These are phyloP conservation scores for Leptopilina myrica DNA, from an alignment of 2,888 invertebrate genomes.

Conservation along the genomic window DNA sequence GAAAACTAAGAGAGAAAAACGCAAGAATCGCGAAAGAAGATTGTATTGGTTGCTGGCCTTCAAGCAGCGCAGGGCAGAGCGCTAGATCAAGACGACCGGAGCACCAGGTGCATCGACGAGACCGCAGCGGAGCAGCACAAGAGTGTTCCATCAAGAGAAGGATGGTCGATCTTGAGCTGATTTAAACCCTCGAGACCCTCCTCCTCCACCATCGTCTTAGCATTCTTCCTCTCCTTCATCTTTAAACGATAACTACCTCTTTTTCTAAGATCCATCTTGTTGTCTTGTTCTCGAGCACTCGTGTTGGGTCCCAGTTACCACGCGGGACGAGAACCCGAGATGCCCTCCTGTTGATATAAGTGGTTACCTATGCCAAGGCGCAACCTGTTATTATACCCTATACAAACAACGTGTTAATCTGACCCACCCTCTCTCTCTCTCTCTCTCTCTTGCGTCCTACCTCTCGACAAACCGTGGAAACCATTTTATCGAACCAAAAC, in stretches of 20 bases:
- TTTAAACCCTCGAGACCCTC: conserved; percentile 55
- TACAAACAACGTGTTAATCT: conserved; percentile 77
- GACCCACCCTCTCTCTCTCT: conserved; percentile 64
- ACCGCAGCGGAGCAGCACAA: conserved; percentile 55
- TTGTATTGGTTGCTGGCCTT: conserved; percentile 49
- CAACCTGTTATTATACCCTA: conserved; percentile 77
- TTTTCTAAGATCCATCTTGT: conserved; percentile 44
- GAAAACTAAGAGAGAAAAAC: conserved; percentile 34
- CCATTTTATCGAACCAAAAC: conserved; percentile 58
- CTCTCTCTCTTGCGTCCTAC: too few relatives aligned
- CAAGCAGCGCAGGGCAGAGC: conserved; percentile 49
- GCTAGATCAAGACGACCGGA: conserved; percentile 65
- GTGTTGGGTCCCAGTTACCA: conserved; percentile 53
- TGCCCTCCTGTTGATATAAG: conserved; percentile 72
- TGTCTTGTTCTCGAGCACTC: conserved; percentile 47
- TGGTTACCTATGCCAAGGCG: conserved; percentile 73
- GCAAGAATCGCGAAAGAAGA: conserved; percentile 47
- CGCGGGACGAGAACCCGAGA: conserved; percentile 66
- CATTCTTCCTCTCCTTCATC: conserved; percentile 12
- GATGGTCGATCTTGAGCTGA: conserved; percentile 66
- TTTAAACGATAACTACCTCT: conserved; percentile 46
- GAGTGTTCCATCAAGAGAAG: conserved; percentile 50
- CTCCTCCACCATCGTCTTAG: conserved; percentile 24
- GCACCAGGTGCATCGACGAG: conserved; percentile 68
- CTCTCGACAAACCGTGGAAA: conserved; percentile 55